Percentiles rank a stretch among this genome's conserved stretches.
Conservation (phyloP, 2,113 vertebrate genomes). For the Castor canadensis region DNA sequence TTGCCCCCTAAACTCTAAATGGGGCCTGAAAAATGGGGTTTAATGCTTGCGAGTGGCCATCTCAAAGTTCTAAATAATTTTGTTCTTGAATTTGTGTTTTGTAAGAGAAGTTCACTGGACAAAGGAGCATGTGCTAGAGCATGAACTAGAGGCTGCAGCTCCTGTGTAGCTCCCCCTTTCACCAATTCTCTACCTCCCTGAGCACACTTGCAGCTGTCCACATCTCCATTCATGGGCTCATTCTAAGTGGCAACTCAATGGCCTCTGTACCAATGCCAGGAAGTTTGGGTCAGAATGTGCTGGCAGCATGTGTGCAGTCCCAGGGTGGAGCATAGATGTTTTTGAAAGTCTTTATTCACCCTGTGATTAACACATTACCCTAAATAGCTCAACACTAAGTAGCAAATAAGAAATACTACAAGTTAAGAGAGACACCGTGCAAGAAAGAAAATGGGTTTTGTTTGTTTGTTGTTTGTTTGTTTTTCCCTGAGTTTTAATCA, state of each 20-base stretch:
- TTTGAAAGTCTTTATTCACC: not conserved
- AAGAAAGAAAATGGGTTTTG: not conserved
- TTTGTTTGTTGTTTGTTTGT: too few species aligned
- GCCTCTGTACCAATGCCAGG: not conserved
- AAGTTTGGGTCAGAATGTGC: not conserved
- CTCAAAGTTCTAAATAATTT: not conserved
- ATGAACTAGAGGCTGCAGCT: not conserved
- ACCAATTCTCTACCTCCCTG: accelerated
- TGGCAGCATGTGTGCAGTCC: not conserved
- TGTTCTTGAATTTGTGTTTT: not conserved
- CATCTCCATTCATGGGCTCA: accelerated
- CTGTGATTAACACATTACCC: accelerated
- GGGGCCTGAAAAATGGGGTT: accelerated
- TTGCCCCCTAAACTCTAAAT: not conserved
- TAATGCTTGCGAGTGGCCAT: not conserved
- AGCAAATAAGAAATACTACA: not conserved
- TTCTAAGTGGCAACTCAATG: not conserved
- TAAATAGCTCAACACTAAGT: not conserved
- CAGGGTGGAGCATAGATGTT: not conserved
- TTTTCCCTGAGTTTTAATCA: not conserved
- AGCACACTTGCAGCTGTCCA: not conserved
- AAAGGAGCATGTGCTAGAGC: accelerated
- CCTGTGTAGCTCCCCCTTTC: not conserved
- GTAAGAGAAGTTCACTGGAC: not conserved
- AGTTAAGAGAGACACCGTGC: not conserved